Conservation (phyloP, 1,140 invertebrate genomes). For the Drosophila simulans region DNA sequence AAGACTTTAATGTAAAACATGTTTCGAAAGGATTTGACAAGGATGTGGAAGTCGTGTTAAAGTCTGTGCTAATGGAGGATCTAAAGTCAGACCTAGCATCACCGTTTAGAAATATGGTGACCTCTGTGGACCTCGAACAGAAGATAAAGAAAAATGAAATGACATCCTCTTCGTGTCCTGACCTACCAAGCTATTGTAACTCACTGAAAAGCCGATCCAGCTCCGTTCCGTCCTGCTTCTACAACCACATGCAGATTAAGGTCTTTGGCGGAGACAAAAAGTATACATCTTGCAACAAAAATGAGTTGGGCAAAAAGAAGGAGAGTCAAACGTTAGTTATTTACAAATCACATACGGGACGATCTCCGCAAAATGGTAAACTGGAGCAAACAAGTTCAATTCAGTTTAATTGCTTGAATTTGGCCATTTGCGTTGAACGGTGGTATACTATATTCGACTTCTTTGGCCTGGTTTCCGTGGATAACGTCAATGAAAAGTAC, state of each 20-base stretch:
- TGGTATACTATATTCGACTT: slow-evolving; percentile 98
- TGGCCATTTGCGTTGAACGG: slow-evolving; percentile 95
- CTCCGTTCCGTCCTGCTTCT: slow-evolving; percentile 90
- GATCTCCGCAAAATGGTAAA: slow-evolving; percentile 15
- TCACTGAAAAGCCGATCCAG: slow-evolving; percentile 66
- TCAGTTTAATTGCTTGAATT: slow-evolving; percentile 96
- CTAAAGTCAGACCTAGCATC: slow-evolving; percentile 91
- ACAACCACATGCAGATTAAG: slow-evolving; percentile 85
- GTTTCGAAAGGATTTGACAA: slow-evolving; percentile 87
- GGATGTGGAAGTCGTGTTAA: slow-evolving; percentile 91
- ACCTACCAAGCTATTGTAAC: slow-evolving; percentile 85
- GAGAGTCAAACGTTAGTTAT: slow-evolving; percentile 71
- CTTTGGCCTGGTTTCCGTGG: slow-evolving; percentile 89
- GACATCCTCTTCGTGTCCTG: slow-evolving; percentile 94
- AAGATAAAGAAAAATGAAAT: slow-evolving; percentile 67
- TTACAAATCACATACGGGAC: slow-evolving; percentile 59
- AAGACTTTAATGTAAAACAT: slow-evolving; percentile 92
- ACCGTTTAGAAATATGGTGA: slow-evolving; percentile 92
- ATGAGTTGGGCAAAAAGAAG: slow-evolving; percentile 32
- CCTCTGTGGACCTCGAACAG: slow-evolving; percentile 87
- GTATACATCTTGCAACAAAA: slow-evolving; percentile 27
- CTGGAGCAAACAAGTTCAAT: slow-evolving; percentile 85
- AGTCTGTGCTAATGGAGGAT: slow-evolving; percentile 95
- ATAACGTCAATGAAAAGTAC: slow-evolving; percentile 38
- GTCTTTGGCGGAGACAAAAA: slow-evolving; percentile 39